phyloP scores from a whole-genome alignment of 2,888 invertebrate genomes.

The Pimpla rufipes region DNA sequence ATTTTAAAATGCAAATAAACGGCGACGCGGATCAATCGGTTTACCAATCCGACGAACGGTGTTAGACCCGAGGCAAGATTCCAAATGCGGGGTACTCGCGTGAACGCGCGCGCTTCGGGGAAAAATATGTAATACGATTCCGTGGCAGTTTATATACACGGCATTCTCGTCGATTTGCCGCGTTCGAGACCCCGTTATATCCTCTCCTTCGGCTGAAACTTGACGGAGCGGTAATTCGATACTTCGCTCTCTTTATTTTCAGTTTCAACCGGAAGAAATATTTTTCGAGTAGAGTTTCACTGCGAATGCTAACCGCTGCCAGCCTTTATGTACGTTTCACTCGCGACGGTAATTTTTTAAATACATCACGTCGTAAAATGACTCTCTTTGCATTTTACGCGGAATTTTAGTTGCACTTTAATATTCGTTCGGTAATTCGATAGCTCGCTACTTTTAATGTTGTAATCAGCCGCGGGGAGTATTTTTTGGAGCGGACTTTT shows the following conservation, averaged over 20 bases:
- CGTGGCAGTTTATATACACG: slow-evolving; percentile 16
- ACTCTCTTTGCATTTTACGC: too few relatives aligned
- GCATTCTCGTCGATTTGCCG: background rate
- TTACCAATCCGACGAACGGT: slow-evolving; percentile 4
- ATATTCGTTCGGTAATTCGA: too few relatives aligned
- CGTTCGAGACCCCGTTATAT: background rate
- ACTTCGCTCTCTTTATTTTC: slow-evolving; percentile 31
- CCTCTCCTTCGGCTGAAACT: slow-evolving; percentile 17
- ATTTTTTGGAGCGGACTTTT: too few relatives aligned
- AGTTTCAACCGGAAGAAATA: background rate
- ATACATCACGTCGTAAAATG: too few relatives aligned
- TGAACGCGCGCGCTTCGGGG: background rate
- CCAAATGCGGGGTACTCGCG: slow-evolving; percentile 51
- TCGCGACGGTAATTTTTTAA: too few relatives aligned
- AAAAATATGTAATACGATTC: slow-evolving; percentile 47
- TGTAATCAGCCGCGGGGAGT: too few relatives aligned
- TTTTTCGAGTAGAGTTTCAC: slow-evolving; percentile 3
- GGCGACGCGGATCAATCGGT: background rate
- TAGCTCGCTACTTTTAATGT: too few relatives aligned
- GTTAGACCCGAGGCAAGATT: slow-evolving; percentile 24
- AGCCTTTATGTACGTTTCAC: too few relatives aligned
- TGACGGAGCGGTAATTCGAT: slow-evolving; percentile 32
- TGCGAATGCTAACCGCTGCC: background rate
- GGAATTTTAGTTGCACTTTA: too few relatives aligned
- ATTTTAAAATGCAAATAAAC: background rate